Conservation (phyloP, 1,140 invertebrate species). For the Neuroterus valhalla region DNA sequence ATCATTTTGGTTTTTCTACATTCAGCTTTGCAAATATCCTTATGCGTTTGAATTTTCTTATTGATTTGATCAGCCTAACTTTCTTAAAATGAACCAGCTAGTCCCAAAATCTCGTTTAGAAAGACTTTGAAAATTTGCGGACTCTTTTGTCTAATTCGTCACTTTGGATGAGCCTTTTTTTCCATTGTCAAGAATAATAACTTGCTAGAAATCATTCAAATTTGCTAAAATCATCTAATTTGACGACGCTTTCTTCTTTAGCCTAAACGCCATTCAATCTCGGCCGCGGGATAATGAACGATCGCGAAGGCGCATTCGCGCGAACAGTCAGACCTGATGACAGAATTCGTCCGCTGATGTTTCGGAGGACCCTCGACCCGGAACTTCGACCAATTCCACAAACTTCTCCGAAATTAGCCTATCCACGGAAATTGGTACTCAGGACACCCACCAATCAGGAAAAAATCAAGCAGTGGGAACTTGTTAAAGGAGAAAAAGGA, state of each 20-base stretch:
- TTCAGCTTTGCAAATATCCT: no score
- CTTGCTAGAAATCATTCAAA: background rate
- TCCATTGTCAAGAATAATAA: background rate
- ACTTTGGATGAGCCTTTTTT: no score
- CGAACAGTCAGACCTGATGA: constrained; percentile 33
- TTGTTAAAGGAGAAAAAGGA: constrained; percentile 60
- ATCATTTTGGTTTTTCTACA: no score
- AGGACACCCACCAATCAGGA: constrained; percentile 40
- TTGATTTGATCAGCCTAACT: no score
- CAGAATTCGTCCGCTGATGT: constrained; percentile 15
- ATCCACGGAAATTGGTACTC: constrained; percentile 37
- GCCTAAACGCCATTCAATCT: constrained; percentile 25
- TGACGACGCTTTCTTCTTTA: constrained; percentile 25
- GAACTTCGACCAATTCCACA: constrained; percentile 18
- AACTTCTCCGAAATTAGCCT: constrained; percentile 16
- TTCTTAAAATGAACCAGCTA: no score
- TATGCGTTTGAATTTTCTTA: no score
- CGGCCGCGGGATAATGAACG: constrained; percentile 44
- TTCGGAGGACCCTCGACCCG: constrained; percentile 17
- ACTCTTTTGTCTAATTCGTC: no score
- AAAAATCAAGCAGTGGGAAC: constrained; percentile 64
- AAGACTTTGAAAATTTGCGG: background rate
- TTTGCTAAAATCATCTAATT: constrained; percentile 4
- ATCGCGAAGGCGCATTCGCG: constrained; percentile 46
- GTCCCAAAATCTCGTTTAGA: no score